Conservation (phyloP, 2,888 invertebrate genomes). For the Drosophila quinaria region DNA sequence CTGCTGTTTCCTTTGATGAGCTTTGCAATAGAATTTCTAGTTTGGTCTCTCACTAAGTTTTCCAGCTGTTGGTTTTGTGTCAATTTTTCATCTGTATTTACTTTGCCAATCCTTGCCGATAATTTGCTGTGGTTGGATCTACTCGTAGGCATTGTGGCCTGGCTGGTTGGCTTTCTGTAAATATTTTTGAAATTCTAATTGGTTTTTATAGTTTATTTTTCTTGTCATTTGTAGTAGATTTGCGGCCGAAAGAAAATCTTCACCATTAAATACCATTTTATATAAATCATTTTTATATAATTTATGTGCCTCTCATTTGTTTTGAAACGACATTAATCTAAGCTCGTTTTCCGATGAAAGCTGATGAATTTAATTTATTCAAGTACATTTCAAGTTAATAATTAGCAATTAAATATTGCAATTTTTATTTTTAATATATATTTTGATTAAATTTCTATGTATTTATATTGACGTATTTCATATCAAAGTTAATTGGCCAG, state of each 20-base stretch:
- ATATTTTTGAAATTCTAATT: conserved; percentile 45
- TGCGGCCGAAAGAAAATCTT: conserved; percentile 27
- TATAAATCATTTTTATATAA: conserved; percentile 9
- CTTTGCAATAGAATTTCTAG: conserved; percentile 32
- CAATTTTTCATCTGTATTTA: conserved; percentile 59
- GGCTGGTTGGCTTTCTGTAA: conserved; percentile 13
- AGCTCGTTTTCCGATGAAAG: background rate
- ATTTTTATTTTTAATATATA: background rate
- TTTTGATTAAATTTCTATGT: background rate
- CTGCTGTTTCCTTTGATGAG: conserved; percentile 32
- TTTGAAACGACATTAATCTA: background rate
- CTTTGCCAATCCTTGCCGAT: conserved; percentile 58
- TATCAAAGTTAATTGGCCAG: conserved; percentile 8
- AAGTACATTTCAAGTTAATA: background rate
- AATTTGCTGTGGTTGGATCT: conserved; percentile 50
- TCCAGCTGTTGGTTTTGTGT: conserved; percentile 27
- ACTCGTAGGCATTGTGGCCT: conserved; percentile 10
- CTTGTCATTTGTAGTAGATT: conserved; percentile 26
- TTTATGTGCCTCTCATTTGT: conserved; percentile 14
- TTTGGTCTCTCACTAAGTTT: conserved; percentile 21
- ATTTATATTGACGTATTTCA: background rate
- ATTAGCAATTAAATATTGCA: background rate
- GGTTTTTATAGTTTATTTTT: conserved; percentile 24
- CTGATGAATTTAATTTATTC: background rate
- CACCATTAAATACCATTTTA: conserved; percentile 20